These are phyloP conservation scores for Gambusia holbrooki DNA, from an alignment of 2,113 vertebrate genomes.

Conservation along the genomic window DNA sequence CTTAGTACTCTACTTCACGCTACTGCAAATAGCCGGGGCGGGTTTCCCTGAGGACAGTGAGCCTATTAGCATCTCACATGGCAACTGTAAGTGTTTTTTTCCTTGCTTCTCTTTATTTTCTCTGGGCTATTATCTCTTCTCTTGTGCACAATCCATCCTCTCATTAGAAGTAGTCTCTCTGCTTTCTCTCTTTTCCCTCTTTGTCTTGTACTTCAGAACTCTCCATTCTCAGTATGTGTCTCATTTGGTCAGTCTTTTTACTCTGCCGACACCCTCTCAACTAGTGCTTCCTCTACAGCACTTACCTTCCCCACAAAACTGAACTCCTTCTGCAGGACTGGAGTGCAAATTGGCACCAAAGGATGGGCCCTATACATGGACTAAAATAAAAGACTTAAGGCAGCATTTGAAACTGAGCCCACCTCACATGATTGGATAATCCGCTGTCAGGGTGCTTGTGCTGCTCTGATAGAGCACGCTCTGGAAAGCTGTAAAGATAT, in stretches of 20 bases:
- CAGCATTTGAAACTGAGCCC: slow-evolving; percentile 75
- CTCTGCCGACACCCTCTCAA: slow-evolving; percentile 37
- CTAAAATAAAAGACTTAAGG: slow-evolving; percentile 72
- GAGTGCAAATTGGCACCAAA: slow-evolving; percentile 68
- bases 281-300: slow-evolving; percentile 29
- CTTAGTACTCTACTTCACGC: slow-evolving; percentile 96
- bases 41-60: slow-evolving; percentile 99
- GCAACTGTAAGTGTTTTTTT: slow-evolving; percentile 93
- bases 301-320: slow-evolving; percentile 28
- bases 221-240: slow-evolving; percentile 28
- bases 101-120: slow-evolving; percentile 14
- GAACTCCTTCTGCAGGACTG: slow-evolving; percentile 55
- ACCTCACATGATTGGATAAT: slow-evolving; percentile 79
- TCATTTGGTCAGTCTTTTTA: slow-evolving; percentile 49
- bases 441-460: slow-evolving; percentile 67
- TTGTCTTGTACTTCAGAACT: slow-evolving; percentile 36
- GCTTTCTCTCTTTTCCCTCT: slow-evolving; percentile 36
- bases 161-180: slow-evolving; percentile 42
- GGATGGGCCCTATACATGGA: slow-evolving; percentile 61
- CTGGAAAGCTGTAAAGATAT: slow-evolving; percentile 60
- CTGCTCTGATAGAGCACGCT: slow-evolving; percentile 62
- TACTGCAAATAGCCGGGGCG: slow-evolving; percentile 92
- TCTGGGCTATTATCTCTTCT: slow-evolving; percentile 7
- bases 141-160: background rate
- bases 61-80: slow-evolving; percentile 99